Conservation (phyloP, 2,113 vertebrate species). For the Ellobius talpinus region DNA sequence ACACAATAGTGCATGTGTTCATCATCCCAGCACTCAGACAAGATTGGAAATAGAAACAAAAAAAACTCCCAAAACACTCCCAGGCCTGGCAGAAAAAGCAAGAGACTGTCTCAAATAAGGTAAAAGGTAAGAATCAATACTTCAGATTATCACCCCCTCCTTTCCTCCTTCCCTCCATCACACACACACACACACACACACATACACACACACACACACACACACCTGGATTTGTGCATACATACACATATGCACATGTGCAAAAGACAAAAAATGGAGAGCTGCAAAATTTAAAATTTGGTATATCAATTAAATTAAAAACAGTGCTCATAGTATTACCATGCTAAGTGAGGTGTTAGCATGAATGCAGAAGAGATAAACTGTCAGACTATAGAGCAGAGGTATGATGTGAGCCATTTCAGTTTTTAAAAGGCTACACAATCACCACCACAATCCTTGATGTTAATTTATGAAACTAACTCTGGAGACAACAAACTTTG, state of each 20-base stretch:
- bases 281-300: background rate
- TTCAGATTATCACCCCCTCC: background rate
- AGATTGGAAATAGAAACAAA: background rate
- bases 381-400: background rate
- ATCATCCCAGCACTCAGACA: background rate
- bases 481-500: background rate
- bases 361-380: constrained; percentile 15
- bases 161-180: too few relatives aligned
- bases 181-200: background rate
- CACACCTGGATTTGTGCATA: background rate
- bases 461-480: background rate
- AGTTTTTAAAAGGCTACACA: background rate
- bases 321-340: background rate
- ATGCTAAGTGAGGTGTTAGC: background rate
- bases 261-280: background rate
- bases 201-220: background rate
- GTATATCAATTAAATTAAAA: background rate
- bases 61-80: background rate
- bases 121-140: background rate
- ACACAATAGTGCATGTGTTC: background rate
- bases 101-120: background rate
- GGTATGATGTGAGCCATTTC: background rate
- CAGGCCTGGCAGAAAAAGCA: background rate
- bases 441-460: background rate
- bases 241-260: background rate